Base-by-base conservation (phyloP, 2,113 vertebrate species). In the Anarhynchus alexandrinus region DNA sequence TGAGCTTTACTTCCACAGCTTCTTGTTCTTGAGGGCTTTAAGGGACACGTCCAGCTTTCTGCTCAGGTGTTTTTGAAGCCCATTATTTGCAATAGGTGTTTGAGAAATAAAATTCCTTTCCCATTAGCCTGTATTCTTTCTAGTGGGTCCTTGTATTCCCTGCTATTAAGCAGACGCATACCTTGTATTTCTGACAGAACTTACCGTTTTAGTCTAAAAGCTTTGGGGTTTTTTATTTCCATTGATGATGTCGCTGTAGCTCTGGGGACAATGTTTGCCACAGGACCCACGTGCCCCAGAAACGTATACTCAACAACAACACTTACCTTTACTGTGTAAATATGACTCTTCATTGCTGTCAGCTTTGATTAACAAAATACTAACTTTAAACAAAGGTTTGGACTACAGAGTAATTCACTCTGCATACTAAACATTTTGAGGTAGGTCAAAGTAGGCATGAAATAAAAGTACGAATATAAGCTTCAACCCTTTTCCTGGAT, bases 271-370 rank as follows among this genome's bases (percentile, higher is more conserved):
- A 54, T 26, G 15, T 76, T 91, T 79, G 23, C n/a, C 74, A 12
- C 5, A 1, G 47, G 57, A 62, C 40, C 30, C 25, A 20, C 7
- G 4, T 51, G 54, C 40, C 57, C 34, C 30, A 55, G 59, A 67
- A 91, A 96, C 69, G 9, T 43, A 29, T 22, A 64, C 26, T 78
- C 12, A 49, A 36, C 38, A 51, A 30, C 19, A 78, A 62, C 26
- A 70, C 74, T 91, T 94, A 84, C 57, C 29, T 93, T 93, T 74
- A 21, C 29, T 76, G 52, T 65, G 61, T 71, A 90, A 91, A 96
- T 85, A 69, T 8, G 21, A 5, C 19, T 71, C 22, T 81, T 86
- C 58, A 25, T 84, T 92, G 62, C 70, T 72, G 47, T 59, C 45
- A 61, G 51, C 40, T 45, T 88, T 51, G 34, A 21, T 43, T 65